Base-by-base conservation (phyloP, 2,888 invertebrate genomes). In the Anoncus sp. region DNA sequence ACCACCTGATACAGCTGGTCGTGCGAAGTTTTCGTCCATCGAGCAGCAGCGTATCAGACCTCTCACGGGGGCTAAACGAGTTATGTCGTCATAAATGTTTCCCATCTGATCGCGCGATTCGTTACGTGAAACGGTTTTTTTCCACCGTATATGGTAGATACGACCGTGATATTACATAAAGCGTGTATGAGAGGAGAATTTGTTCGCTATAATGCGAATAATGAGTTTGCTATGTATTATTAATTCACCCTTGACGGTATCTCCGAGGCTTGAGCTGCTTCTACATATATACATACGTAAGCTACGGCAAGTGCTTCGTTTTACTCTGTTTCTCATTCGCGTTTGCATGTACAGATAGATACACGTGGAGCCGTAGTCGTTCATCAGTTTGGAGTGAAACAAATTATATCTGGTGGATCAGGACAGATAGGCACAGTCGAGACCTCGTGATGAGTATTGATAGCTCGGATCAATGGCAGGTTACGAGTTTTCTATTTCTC, bases 1-100 rank as follows among this genome's bases (percentile, higher is more conserved):
- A 72, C 67, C 81, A 81, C 63, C 81, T 82, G 82, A 77, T 79
- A 69, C 75, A 43, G 31, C 20, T 49, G 31, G 53, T 38, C 53
- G 53, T 20, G 22, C 18, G 55, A 31, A 18, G 59, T 55, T 45
- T 74, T 47, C 62, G 51, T 66, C 67, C 71, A 45, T 49, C 49
- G 66, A 59, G 65, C 55, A 49, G 43, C 49, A 66, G 27, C 55
- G 57, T 73, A 59, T n/a, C n/a, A 71, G 55, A 74, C 38, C 55
- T 75, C 31, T 70, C 67, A 53, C 62, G 27, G 77, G 57, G 67
- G 57, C 79, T 84, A 85, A 85, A 81, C 84, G 83, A 85, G 83
- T 85, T 85, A 85, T 81, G 82, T 65, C 81, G 79, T 82, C 83
- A 83, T 85, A 85, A 85, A 85, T 84, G 84, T 84, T 85, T 84